These are phyloP conservation scores for Philereme vetulata DNA, from an alignment of 2,888 invertebrate genomes.

Conservation along the genomic window DNA sequence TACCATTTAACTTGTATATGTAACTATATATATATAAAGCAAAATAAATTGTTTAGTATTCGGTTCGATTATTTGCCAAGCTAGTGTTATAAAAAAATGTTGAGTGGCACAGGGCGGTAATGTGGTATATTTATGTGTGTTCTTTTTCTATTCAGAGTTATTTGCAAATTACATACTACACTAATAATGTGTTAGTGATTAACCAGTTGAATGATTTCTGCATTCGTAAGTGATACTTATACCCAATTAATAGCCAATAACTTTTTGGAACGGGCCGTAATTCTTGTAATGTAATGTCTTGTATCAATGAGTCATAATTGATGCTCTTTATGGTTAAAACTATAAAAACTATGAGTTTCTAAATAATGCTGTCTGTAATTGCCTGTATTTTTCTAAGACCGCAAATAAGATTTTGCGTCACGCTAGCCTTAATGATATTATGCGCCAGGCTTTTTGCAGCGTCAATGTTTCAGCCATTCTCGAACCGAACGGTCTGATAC, in stretches of 20 bases:
- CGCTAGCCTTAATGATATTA: too few relatives aligned
- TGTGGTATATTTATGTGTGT: neutral
- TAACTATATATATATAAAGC: too few relatives aligned
- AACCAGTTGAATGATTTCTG: conserved; percentile 1
- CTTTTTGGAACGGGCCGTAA: conserved; percentile 9
- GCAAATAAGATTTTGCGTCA: too few relatives aligned
- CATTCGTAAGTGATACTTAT: conserved; percentile 18
- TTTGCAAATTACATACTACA: conserved; percentile 13
- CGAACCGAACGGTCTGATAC: too few relatives aligned
- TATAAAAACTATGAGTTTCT: neutral
- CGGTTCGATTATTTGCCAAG: too few relatives aligned
- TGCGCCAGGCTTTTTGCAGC: too few relatives aligned
- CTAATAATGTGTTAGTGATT: conserved; percentile 7
- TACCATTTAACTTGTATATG: too few relatives aligned
- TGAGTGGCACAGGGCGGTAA: neutral
- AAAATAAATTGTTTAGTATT: too few relatives aligned
- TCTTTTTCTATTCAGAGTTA: too few relatives aligned
- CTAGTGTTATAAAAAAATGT: too few relatives aligned
- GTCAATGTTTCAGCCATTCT: too few relatives aligned
- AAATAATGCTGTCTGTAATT: conserved; percentile 10
- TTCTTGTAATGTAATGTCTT: conserved; percentile 13
- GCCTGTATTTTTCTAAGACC: too few relatives aligned
- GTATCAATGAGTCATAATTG: conserved; percentile 18
- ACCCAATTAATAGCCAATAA: conserved; percentile 11
- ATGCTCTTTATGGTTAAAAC: conserved; percentile 11